Evolutionary conservation across 2,797 vertebrate species (phyloP).

Genomic region (Otolemur crassicaudatus): DNA sequence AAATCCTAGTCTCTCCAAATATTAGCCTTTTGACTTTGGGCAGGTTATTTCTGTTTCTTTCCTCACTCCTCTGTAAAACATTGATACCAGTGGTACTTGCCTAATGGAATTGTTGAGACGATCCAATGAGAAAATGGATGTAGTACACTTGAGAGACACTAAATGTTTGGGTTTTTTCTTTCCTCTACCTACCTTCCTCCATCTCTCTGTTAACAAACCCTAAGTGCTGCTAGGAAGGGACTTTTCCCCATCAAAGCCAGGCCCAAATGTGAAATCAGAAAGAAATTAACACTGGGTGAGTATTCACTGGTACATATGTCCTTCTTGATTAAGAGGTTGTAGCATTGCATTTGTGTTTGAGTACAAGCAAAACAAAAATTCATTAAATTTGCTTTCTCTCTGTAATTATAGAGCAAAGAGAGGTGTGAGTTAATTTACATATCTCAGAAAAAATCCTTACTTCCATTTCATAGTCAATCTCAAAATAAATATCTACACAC

Average conservation of each 20-base stretch:
- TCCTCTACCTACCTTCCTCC: not conserved
- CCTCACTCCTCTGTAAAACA: not conserved
- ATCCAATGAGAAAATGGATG: not conserved
- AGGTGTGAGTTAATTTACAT: not conserved
- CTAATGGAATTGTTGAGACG: not conserved
- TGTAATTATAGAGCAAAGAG: slow-evolving; percentile 23
- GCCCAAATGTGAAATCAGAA: not conserved
- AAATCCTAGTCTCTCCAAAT: not conserved
- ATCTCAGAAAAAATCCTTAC: not conserved
- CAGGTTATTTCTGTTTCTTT: not conserved
- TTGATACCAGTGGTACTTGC: not conserved
- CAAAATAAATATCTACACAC: not conserved
- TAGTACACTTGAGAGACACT: not conserved
- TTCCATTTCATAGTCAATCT: slow-evolving; percentile 35
- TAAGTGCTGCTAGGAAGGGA: not conserved
- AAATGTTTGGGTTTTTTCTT: not conserved
- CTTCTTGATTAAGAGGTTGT: not conserved
- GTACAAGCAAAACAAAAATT: slow-evolving; percentile 36
- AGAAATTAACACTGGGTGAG: not conserved
- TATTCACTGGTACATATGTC: not conserved
- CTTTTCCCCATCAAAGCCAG: not conserved
- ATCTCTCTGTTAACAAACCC: not conserved
- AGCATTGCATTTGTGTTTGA: slow-evolving; percentile 4
- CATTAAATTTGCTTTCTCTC: slow-evolving; percentile 32
- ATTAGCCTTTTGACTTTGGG: not conserved